Base-by-base conservation (phyloP, 2,113 vertebrate species). In the Alligator mississippiensis region DNA sequence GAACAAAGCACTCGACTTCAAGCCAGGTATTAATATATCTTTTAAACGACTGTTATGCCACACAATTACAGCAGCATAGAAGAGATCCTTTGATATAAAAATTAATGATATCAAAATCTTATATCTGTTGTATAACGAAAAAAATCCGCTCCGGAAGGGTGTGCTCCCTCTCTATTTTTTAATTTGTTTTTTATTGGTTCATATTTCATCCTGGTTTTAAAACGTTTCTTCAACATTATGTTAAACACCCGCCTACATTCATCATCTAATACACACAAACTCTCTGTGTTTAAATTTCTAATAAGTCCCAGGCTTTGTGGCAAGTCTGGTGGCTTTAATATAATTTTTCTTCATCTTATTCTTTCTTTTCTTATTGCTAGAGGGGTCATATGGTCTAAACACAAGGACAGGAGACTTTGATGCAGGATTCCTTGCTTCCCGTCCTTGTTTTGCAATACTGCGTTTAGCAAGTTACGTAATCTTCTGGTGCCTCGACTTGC, bases 401-500 rank as follows among this genome's bases (percentile, higher is more conserved):
- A 21, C 16, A 30, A 24, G 60, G 88, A 63, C 1, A 85, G 54
- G 38, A 30, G 81, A 27, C 77, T 90, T 28, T 87, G 80, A 94
- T 93, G 93, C 88, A 92, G 89, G 85, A 90, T 88, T 89, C 87
- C 54, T 78, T 68, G 63, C 93, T 96, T 96, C 91, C 90, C 84
- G 77, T 77, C 88, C 78, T 88, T 22, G 0, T 94, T 92, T 93
- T 92, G 91, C 84, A 94, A 94, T 74, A 54, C 28, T 27, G 2
- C 61, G 0, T 0, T 84, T 87, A 76, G 87, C 82, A 82, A 92
- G 79, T 74, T 93, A 5, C 4, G 0, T 93, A 95, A 92, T 93
- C 92, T 85, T 87, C 84, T 84, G 92, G 77, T 96, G 96, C 91
- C 95, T 93, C 96, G 80, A 94, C 95, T 94, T 95, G 93, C 93